Evolutionary conservation across 2,797 vertebrate species (phyloP), one percentile per base, ranked within the genome.

Genomic region (Crocidura indochinensis): DNA sequence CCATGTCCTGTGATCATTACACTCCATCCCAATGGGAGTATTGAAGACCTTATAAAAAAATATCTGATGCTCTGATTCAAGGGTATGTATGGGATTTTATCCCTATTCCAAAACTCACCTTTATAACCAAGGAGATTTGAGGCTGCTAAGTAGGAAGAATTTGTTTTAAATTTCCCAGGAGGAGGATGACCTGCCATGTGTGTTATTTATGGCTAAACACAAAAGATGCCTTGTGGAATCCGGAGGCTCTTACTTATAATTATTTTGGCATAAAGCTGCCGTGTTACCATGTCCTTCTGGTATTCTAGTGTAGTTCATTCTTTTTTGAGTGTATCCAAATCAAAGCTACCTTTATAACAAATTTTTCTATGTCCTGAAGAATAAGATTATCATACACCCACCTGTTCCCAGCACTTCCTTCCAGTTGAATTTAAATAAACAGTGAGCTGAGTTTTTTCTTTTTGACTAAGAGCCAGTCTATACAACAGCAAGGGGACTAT

Each of bases 381-480:
- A 72, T n/a, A 75, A 91, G 91, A 90, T 95, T 91, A 90, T 62
- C 67, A 20, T 44, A 44, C 65, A 91, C 73, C 84, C 84, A 80
- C 76, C 76, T 95, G 91, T 19, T 67, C 60, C 89, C 91, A 51
- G 24, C 11, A 62, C 85, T 96, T 95, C 91, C 95, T 96, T 92
- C 93, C 94, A 88, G 85, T 69, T 87, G 31, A 17, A 10, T 91
- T 95, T 95, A 94, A 94, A 73, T 88, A 87, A 88, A 84, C 60
- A 94, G 87, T 64, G 80, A 81, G 29, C 92, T 91, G 84, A 5
- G 38, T 38, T 87, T 94, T 94, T 95, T 83, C 95, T 94, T 94
- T 84, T 94, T 94, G 91, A 91, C 79, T 44, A 11, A 84, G 22
- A 92, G 89, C 87, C 94, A 75, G 86, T 72, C 81, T 47, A 44